Evolutionary conservation across 2,797 vertebrate species (phyloP).

Genomic region (Manis crassicaudata): DNA sequence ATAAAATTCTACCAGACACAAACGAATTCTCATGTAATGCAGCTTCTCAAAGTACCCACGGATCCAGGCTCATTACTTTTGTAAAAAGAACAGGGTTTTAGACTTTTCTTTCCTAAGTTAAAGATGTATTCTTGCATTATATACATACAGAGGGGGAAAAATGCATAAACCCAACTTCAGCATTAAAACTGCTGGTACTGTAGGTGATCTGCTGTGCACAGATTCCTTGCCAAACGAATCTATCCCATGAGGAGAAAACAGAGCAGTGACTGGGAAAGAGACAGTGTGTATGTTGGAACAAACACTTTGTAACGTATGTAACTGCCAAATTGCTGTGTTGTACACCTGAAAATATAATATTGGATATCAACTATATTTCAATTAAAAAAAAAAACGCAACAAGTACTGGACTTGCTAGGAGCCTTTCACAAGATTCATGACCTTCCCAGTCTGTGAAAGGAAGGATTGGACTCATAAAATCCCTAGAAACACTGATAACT

Average conservation of each 20-base stretch:
- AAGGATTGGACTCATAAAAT: rapidly evolving
- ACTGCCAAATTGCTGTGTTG: too few relatives aligned
- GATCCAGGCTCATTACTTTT: not conserved
- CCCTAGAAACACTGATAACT: not conserved
- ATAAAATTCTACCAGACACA: not conserved
- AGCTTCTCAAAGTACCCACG: not conserved
- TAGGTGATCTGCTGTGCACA: not conserved
- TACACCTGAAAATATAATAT: too few relatives aligned
- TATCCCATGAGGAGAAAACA: not conserved
- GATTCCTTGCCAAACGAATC: not conserved
- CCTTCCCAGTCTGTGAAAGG: not conserved
- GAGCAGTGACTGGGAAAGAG: not conserved
- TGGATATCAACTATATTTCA: too few relatives aligned
- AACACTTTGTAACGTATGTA: too few relatives aligned
- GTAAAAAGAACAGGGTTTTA: not conserved
- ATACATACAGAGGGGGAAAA: not conserved
- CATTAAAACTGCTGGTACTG: not conserved
- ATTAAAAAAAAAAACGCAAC: too few relatives aligned
- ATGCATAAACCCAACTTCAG: not conserved
- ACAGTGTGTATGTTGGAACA: too few relatives aligned
- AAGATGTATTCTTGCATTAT: not conserved
- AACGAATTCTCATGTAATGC: too few relatives aligned
- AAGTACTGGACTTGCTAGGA: rapidly evolving
- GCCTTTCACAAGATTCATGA: too few relatives aligned
- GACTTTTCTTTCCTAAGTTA: not conserved